phyloP scores from a whole-genome alignment of 2,888 invertebrate genomes.

The Pardosa pseudoannulata region DNA sequence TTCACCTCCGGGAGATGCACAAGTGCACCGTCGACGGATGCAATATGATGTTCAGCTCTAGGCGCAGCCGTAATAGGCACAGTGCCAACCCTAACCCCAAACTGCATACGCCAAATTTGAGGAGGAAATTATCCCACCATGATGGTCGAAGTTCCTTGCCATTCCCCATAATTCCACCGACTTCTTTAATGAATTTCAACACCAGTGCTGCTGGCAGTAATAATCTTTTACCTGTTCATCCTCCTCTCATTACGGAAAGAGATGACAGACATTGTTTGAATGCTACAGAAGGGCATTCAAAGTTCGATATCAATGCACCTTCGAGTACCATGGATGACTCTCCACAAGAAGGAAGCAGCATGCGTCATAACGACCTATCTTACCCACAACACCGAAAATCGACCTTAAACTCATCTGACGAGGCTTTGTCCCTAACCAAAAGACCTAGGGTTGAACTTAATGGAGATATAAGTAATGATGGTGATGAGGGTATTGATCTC shows the following conservation, averaged over 20 bases:
- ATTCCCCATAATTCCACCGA: conserved; percentile 82
- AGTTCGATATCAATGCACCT: conserved; percentile 41
- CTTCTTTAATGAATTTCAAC: conserved; percentile 45
- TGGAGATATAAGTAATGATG: conserved; percentile 66
- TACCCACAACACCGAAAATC: conserved; percentile 36
- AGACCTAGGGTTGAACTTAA: conserved; percentile 57
- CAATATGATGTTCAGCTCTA: conserved; percentile 99
- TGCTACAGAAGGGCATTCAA: conserved; percentile 4
- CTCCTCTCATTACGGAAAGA: conserved; percentile 29
- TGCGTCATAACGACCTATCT: conserved; percentile 13
- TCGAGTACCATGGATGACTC: conserved; percentile 62
- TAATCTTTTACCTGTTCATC: conserved; percentile 31
- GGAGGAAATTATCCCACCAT: conserved; percentile 95
- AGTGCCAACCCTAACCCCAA: conserved; percentile 99
- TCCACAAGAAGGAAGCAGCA: conserved; percentile 12
- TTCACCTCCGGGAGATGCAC: conserved; percentile 99
- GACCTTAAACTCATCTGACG: conserved; percentile 21
- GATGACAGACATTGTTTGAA: conserved; percentile 1
- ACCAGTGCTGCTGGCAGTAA: conserved; percentile 35
- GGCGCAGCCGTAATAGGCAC: conserved; percentile 95
- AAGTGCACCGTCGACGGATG: conserved; percentile 99
- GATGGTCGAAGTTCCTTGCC: conserved; percentile 93
- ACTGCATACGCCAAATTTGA: conserved; percentile 94
- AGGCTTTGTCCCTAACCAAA: conserved; percentile 62
- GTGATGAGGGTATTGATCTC: conserved; percentile 69